phyloP scores from a whole-genome alignment of 2,888 invertebrate species.

The Coremacera marginata region DNA sequence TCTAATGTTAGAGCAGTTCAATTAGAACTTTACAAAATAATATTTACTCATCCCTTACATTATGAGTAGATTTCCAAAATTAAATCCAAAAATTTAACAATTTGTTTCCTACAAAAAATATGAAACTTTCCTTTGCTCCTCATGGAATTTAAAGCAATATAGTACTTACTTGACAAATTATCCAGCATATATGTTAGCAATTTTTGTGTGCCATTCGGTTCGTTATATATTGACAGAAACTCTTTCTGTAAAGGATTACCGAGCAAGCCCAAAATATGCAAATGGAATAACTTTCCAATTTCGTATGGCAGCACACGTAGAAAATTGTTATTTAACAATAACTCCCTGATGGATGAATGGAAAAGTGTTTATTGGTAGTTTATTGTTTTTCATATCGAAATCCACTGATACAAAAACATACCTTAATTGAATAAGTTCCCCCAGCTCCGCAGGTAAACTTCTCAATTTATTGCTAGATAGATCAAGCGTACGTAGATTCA shows the following conservation, averaged over 20 bases:
- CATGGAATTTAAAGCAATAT: no score
- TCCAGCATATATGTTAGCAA: conserved; percentile 95
- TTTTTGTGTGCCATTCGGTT: conserved; percentile 94
- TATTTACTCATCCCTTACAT: no score
- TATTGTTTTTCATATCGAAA: not conserved
- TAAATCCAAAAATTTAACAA: no score
- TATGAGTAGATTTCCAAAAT: no score
- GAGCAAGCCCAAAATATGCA: conserved; percentile 90
- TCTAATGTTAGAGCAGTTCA: no score
- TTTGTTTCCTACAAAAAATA: no score
- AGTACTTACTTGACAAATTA: conserved; percentile 88
- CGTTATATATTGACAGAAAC: conserved; percentile 90
- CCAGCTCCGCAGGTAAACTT: conserved; percentile 94
- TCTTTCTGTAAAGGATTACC: conserved; percentile 96
- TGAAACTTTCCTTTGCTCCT: no score
- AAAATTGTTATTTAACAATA: conserved; percentile 94
- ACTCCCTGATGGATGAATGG: conserved; percentile 76
- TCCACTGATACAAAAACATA: conserved; percentile 59
- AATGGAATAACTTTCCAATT: conserved; percentile 96
- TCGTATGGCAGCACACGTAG: conserved; percentile 95
- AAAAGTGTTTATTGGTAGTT: conserved; percentile 2
- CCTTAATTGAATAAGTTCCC: conserved; percentile 95
- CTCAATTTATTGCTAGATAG: conserved; percentile 95
- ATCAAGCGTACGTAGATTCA: conserved; percentile 89
- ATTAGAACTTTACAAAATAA: no score